Evolutionary conservation across 2,113 vertebrate genomes (phyloP).

Genomic region (Mola mola): DNA sequence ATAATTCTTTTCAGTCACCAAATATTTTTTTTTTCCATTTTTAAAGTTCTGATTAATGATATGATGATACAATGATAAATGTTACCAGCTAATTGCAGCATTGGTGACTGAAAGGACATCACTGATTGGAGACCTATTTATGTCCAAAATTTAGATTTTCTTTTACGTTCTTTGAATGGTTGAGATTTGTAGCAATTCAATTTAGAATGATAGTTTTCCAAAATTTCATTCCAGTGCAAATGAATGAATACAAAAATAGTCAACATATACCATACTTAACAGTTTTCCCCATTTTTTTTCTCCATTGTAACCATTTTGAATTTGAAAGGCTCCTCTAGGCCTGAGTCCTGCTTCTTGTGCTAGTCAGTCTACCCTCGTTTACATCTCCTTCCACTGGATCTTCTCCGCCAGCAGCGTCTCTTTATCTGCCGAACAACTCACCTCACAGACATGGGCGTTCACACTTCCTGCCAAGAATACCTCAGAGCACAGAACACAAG

Average conservation of each 20-base stretch:
- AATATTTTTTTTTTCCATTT: too few species aligned
- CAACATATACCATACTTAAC: conserved; percentile 5
- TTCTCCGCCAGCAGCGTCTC: conserved; percentile 61
- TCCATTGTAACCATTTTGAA: conserved; percentile 26
- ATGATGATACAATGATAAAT: too few species aligned
- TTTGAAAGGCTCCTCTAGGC: conserved; percentile 28
- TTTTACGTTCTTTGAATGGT: not conserved
- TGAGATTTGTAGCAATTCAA: conserved; percentile 20
- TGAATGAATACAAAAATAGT: conserved; percentile 25
- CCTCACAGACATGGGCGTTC: conserved; percentile 66
- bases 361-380: conserved; percentile 73
- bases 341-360: conserved; percentile 42
- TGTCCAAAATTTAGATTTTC: too few species aligned
- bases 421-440: conserved; percentile 54
- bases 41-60: too few species aligned
- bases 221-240: conserved; percentile 83
- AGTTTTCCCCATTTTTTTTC: not conserved
- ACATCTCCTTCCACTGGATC: conserved; percentile 61
- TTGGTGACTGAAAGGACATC: not conserved
- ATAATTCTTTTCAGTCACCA: too few species aligned
- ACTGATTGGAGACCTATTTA: too few species aligned
- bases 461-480: conserved; percentile 75
- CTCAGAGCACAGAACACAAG: conserved; percentile 78
- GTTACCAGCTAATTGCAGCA: too few species aligned
- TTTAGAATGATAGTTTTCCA: conserved; percentile 44